These are phyloP conservation scores for Oxygymnocypris stewartii DNA, from an alignment of 2,113 vertebrate species.

Conservation along the genomic window DNA sequence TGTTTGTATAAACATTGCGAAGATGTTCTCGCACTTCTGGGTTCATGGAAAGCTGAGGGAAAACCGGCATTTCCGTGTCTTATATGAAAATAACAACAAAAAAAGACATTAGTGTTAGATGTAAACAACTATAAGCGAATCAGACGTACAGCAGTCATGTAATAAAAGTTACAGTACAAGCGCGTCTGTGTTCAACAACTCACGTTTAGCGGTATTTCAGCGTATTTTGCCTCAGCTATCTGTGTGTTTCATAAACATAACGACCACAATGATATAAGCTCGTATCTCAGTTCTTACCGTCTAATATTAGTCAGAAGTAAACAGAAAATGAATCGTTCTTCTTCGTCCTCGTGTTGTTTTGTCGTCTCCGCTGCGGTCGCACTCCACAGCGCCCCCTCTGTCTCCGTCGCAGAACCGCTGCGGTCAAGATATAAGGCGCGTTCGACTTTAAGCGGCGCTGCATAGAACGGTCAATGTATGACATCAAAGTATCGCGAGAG, in stretches of 20 bases:
- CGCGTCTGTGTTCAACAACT: neutral
- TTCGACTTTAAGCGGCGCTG: no score
- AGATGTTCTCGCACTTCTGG: constrained; percentile 55
- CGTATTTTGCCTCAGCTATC: neutral
- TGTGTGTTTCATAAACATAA: neutral
- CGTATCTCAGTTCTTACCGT: neutral
- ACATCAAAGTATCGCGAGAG: no score
- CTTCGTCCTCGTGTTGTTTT: neutral
- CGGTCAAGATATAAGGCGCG: no score
- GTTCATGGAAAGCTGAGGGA: constrained; percentile 49
- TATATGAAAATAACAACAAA: neutral
- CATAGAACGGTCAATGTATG: no score
- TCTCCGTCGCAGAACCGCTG: neutral
- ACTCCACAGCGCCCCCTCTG: neutral
- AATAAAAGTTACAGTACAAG: neutral
- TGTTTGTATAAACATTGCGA: constrained; percentile 39
- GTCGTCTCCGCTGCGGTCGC: neutral
- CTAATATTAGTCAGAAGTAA: neutral
- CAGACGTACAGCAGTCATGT: neutral
- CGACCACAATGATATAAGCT: neutral
- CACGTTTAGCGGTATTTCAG: neutral
- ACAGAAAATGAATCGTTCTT: neutral
- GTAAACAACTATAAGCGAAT: neutral
- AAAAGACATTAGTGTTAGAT: neutral
- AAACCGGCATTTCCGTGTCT: constrained; percentile 17